These are phyloP conservation scores for Prochilodus magdalenae DNA, from an alignment of 2,113 vertebrate species.

Conservation along the genomic window DNA sequence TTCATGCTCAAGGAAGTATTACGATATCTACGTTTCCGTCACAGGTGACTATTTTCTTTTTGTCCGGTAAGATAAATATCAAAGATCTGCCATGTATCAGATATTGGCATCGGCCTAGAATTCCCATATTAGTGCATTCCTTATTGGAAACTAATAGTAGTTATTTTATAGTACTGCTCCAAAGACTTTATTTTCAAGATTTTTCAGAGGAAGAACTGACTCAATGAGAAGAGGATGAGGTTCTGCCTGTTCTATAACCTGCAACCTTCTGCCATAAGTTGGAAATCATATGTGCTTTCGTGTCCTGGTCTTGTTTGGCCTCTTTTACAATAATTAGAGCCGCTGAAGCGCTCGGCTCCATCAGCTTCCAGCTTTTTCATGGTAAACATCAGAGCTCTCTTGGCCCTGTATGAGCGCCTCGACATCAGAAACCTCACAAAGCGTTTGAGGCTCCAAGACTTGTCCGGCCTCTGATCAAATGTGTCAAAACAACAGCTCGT, in stretches of 20 bases:
- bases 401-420: background rate
- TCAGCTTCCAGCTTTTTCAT: background rate
- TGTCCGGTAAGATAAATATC: too few species aligned
- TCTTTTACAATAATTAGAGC: background rate
- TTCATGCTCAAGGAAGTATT: too few species aligned
- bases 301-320: background rate
- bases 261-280: background rate
- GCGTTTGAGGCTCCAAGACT: constrained; percentile 18
- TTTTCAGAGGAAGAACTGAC: background rate
- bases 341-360: background rate
- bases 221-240: too few species aligned
- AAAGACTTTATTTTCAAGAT: too few species aligned
- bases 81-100: too few species aligned
- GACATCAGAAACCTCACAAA: background rate
- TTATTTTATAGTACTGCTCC: too few species aligned
- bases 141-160: too few species aligned
- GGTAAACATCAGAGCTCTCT: constrained; percentile 2
- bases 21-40: too few species aligned
- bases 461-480: constrained; percentile 14
- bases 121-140: too few species aligned
- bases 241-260: background rate
- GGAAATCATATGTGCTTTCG: background rate
- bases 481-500: constrained; percentile 16
- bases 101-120: too few species aligned
- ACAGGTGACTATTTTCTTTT: too few species aligned